Base-by-base conservation (phyloP, 2,888 invertebrate species). In the Brachyptera putata region DNA sequence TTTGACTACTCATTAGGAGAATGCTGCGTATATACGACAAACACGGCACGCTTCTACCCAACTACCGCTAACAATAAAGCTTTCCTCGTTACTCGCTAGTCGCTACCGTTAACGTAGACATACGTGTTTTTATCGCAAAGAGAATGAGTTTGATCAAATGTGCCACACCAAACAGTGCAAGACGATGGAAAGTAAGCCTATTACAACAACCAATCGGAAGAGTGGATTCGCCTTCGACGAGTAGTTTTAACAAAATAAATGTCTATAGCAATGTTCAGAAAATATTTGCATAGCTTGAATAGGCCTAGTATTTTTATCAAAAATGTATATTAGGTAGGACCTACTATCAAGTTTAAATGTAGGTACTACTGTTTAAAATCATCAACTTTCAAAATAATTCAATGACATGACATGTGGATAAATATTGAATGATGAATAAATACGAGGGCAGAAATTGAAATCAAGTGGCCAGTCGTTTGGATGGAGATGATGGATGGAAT, bases 1-100 rank as follows among this genome's bases (percentile, higher is more conserved):
- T 57, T 57, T 57, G 57, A 57, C 57, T 57, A 57, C 57, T 43
- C 30, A 43, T 57, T 57, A 57, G 26, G 41, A 57, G 43, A 41
- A 43, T 7, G 22, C 24, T 30, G 5, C 5, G 30, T 30, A 7
- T 7, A 11, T 11, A 41, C 26, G 14, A 39, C 22, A 26, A 43
- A 36, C 21, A 36, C 34, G 24, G 22, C 25, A 36, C 22, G 34
- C 53, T 53, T 53, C 21, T 34, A 53, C 2, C 30, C 34, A 7
- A 43, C 5, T 7, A 5, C 43, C 43, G 43, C 43, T 43, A 14
- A 43, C 43, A 7, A n/a, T n/a, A n/a, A n/a, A n/a, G n/a, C n/a
- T n/a, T n/a, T n/a, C n/a, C n/a, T n/a, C n/a, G n/a, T n/a, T n/a
- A n/a, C n/a, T n/a, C n/a, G n/a, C n/a, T n/a, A n/a, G n/a, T n/a